Conservation (phyloP, 2,113 vertebrate genomes). For the Semnopithecus entellus region DNA sequence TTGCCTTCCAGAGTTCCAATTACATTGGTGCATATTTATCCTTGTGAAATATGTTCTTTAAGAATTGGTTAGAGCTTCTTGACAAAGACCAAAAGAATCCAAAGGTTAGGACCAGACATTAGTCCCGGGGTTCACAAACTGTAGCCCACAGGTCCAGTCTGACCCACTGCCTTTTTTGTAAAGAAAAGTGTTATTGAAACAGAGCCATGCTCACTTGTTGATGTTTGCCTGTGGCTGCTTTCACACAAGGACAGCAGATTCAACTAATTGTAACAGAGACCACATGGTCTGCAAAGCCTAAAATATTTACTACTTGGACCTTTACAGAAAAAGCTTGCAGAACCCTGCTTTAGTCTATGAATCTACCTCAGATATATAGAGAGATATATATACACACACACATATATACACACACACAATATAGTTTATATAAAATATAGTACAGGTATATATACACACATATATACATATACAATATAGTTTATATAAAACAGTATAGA, state of each 20-base stretch:
- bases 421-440: neutral
- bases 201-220: neutral
- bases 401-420: accelerated
- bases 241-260: neutral
- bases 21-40: neutral
- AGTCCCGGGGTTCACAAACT: neutral
- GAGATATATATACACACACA: too few species aligned
- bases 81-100: neutral
- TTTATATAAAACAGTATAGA: neutral
- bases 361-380: neutral
- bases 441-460: neutral
- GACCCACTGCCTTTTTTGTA: neutral
- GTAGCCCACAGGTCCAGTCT: neutral
- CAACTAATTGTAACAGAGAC: neutral
- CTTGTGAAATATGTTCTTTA: neutral
- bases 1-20: neutral
- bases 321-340: neutral
- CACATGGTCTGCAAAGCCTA: neutral
- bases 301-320: neutral
- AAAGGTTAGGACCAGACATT: neutral
- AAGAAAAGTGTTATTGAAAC: neutral
- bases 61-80: neutral
- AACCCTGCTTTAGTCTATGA: neutral
- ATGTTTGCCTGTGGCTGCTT: neutral
- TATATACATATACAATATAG: neutral